A percentile compares a stretch with the other conserved stretches of the same genome.
phyloP scores from a whole-genome alignment of 2,113 vertebrate species.

The Cryptoleucopteryx plumbea region DNA sequence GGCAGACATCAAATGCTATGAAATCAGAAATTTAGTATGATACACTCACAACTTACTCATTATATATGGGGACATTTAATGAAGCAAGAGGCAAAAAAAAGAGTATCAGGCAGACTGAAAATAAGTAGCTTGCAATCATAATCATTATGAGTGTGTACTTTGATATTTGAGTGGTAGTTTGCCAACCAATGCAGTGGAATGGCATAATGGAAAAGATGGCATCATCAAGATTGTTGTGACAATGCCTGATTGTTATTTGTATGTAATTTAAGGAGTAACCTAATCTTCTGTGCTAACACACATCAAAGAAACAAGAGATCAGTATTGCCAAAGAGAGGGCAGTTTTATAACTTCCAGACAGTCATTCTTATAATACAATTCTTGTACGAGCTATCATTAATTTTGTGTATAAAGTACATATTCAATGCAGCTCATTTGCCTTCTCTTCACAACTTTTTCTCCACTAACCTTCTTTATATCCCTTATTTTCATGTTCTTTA shows the following conservation, averaged over 20 bases:
- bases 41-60: neutral
- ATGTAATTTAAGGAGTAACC: slow-evolving; percentile 32
- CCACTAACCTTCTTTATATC: neutral
- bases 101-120: neutral
- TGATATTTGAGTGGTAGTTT: neutral
- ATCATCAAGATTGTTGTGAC: slow-evolving; percentile 17
- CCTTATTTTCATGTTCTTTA: neutral
- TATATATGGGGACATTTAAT: neutral
- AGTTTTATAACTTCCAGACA: slow-evolving; percentile 26
- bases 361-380: neutral
- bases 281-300: slow-evolving; percentile 7
- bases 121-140: neutral
- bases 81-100: neutral
- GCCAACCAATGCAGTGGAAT: neutral
- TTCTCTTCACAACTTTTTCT: neutral
- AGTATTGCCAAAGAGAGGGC: neutral
- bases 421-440: neutral
- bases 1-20: neutral
- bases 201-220: slow-evolving; percentile 6
- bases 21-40: neutral
- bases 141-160: neutral
- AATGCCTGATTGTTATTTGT: slow-evolving; percentile 37
- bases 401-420: neutral
- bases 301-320: slow-evolving; percentile 23
- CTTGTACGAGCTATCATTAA: neutral